Evolutionary conservation across 2,888 invertebrate species (phyloP).

Genomic region (Heliconius erato): DNA sequence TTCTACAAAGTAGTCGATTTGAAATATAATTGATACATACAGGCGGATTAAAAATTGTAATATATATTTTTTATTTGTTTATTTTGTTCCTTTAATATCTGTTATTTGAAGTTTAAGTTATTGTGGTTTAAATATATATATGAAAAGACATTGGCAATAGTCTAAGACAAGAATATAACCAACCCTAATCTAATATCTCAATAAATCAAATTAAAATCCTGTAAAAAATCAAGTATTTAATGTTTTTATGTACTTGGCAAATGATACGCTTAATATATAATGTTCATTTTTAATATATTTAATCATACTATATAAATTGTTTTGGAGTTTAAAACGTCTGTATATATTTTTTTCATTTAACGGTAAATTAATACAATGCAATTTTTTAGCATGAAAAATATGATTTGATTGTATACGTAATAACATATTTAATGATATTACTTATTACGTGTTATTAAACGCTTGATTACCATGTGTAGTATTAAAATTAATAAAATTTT

Average conservation of each 20-base stretch:
- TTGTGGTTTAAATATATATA: not conserved
- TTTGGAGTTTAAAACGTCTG: not conserved
- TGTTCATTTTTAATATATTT: not conserved
- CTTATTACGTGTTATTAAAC: slow-evolving; percentile 5
- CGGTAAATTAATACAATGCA: not conserved
- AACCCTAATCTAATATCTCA: not conserved
- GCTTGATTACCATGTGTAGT: not conserved
- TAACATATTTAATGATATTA: not conserved
- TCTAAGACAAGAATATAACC: not conserved
- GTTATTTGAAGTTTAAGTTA: not conserved
- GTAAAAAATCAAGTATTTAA: not conserved
- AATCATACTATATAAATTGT: not conserved
- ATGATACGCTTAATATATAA: not conserved
- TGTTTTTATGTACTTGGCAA: not conserved
- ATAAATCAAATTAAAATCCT: not conserved
- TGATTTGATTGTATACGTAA: slow-evolving; percentile 4
- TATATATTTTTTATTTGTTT: not conserved
- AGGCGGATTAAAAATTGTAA: not conserved
- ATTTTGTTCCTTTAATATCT: not conserved
- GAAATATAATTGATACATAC: not conserved
- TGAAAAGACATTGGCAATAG: not conserved
- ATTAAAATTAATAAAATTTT: not conserved
- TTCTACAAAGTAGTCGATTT: not conserved
- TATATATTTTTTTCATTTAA: slow-evolving; percentile 12
- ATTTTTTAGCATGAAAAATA: not conserved